phyloP scores from a whole-genome alignment of 2,888 invertebrate genomes.

The Ischnura elegans region DNA sequence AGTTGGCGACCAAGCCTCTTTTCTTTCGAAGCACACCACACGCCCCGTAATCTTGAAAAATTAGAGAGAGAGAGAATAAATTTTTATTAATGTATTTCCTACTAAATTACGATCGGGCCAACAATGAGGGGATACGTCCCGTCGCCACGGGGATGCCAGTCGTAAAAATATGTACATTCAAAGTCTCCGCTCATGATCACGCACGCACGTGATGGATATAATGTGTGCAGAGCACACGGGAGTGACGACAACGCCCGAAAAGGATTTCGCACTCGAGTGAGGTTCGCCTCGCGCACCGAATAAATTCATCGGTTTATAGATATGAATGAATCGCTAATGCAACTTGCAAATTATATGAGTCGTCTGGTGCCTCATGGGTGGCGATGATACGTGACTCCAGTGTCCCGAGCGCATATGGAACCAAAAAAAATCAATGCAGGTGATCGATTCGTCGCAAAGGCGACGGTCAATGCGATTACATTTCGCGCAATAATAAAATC shows the following conservation, averaged over 20 bases:
- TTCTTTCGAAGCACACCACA: neutral
- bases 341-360: too few species aligned
- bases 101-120: constrained; percentile 18
- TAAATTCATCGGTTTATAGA: too few species aligned
- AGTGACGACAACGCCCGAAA: neutral
- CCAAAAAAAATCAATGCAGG: too few species aligned
- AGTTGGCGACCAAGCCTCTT: neutral
- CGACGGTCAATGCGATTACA: too few species aligned
- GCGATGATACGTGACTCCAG: too few species aligned
- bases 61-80: neutral
- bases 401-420: too few species aligned
- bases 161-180: neutral
- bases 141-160: neutral
- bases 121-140: neutral
- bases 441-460: too few species aligned
- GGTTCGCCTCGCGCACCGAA: neutral
- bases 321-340: too few species aligned
- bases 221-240: neutral
- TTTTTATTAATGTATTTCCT: neutral
- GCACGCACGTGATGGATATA: neutral
- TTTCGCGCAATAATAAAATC: too few species aligned
- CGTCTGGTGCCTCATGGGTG: too few species aligned
- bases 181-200: neutral
- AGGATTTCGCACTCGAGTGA: neutral
- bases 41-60: neutral